These are phyloP conservation scores for Nasua narica DNA, from an alignment of 2,797 vertebrate species.

Conservation along the genomic window DNA sequence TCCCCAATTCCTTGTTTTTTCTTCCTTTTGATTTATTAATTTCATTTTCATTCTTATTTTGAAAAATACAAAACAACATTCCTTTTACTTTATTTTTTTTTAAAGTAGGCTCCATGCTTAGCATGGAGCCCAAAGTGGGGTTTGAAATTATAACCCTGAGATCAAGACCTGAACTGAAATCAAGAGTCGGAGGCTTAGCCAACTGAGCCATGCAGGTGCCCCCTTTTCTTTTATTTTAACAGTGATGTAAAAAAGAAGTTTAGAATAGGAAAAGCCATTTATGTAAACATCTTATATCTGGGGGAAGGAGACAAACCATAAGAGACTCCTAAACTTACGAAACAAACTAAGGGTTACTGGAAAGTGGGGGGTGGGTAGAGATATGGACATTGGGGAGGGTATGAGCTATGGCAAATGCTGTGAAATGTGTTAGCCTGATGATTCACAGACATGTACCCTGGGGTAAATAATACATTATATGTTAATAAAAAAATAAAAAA, in stretches of 20 bases:
- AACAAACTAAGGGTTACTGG: too few relatives aligned
- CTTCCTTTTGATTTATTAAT: not conserved
- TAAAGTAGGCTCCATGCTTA: not conserved
- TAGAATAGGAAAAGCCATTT: constrained; percentile 38
- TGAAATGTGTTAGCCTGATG: too few relatives aligned
- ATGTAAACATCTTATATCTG: constrained; percentile 8
- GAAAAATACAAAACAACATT: not conserved
- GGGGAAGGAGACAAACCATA: too few relatives aligned
- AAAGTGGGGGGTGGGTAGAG: too few relatives aligned
- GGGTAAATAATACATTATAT: too few relatives aligned
- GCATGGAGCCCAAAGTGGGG: not conserved
- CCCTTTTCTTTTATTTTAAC: constrained; percentile 46
- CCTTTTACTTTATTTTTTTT: constrained; percentile 22
- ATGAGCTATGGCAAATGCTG: too few relatives aligned
- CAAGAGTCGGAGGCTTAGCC: not conserved
- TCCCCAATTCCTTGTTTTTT: not conserved
- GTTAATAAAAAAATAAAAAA: too few relatives aligned
- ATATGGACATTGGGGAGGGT: too few relatives aligned
- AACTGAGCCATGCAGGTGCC: not conserved
- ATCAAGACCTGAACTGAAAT: not conserved
- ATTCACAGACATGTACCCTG: too few relatives aligned
- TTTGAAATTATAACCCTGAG: not conserved
- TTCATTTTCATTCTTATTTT: constrained; percentile 30
- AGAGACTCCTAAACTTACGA: too few relatives aligned
- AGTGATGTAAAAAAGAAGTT: not conserved